Percentiles rank a stretch among this genome's conserved stretches.
Evolutionary conservation across 92 coral and sea anemone genomes (phyloP).

Genomic region (Porites evermanni): DNA sequence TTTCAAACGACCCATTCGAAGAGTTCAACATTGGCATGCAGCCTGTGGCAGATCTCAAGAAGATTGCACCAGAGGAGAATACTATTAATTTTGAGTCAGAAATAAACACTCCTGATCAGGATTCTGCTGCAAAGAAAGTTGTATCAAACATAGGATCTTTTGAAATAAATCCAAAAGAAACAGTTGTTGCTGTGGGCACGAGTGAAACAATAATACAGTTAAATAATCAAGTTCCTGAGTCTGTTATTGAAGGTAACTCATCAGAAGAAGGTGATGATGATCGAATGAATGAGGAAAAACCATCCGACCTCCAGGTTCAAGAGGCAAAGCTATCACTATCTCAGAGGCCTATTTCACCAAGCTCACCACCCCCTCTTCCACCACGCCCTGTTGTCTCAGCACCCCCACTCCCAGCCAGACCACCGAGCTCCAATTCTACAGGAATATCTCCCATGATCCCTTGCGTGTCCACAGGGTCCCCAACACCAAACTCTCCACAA

Average conservation of each 20-base stretch:
- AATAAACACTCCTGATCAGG: not conserved
- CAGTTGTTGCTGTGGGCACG: not conserved
- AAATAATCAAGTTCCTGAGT: conserved; percentile 24
- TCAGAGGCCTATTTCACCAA: conserved; percentile 70
- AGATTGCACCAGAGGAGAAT: not conserved
- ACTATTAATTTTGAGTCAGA: conserved; percentile 11
- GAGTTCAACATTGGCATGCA: not conserved
- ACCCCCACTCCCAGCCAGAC: conserved; percentile 97
- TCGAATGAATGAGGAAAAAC: conserved; percentile 25
- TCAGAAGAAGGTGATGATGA: conserved; percentile 17
- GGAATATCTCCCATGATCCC: conserved; percentile 49
- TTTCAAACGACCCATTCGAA: conserved; percentile 31
- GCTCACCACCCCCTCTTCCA: conserved; percentile 95
- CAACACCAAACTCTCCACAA: conserved; percentile 52
- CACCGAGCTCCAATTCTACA: conserved; percentile 48
- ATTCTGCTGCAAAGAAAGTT: not conserved
- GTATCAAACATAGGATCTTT: not conserved
- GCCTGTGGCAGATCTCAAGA: not conserved
- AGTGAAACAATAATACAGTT: conserved; percentile 3
- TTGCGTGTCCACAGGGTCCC: conserved; percentile 45
- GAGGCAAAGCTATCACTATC: conserved; percentile 36
- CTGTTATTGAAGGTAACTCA: not conserved
- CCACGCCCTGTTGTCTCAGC: conserved; percentile 83
- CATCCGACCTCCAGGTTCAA: conserved; percentile 46
- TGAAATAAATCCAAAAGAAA: not conserved